Base-by-base conservation (phyloP, 2,113 vertebrate species). In the Carassius gibelio region DNA sequence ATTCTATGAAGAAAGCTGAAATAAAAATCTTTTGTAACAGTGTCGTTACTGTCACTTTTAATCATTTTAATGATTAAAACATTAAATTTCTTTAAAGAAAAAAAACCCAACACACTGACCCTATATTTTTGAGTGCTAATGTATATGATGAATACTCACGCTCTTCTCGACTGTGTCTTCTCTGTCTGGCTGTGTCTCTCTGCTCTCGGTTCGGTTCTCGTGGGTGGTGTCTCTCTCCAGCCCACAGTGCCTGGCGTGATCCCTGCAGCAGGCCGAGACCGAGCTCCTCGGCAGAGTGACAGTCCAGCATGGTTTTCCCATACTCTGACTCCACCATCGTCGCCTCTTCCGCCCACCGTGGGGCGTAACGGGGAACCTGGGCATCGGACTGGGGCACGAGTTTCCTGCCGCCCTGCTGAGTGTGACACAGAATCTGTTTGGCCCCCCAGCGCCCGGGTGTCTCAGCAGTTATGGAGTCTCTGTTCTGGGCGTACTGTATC, bases 401-500 rank as follows among this genome's bases (percentile, higher is more conserved):
- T 85, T 95, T 97, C 90, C 94, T 88, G 87, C 98, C 96, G 23
- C 93, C 89, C 87, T 96, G 95, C 93, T 96, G 97, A 85, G 92
- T 93, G 90, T 96, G 96, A 91, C 95, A 96, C 57, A 96, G 95
- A 52, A 97, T 93, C 85, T 93, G 94, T 91, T 96, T 97, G 48
- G 95, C 91, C 82, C 94, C 94, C 34, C 96, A 95, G 8, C 94
- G 89, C 85, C 78, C 64, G 19, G 88, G 80, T 61, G 96, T 93
- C 0, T 76, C 88, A 19, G 90, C 68, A 45, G 95, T 90, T 84
- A 93, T 92, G 59, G 94, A 87, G 91, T 97, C 97, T 90, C 97
- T 97, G 93, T 98, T 99, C 92, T 99, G 97, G 88, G 98, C 97
- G 0, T 98, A 98, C 52, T 98, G 98, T 90, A 99, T 95, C 88